phyloP scores from a whole-genome alignment of 2,888 invertebrate species.

The Iphiclides podalirius region DNA sequence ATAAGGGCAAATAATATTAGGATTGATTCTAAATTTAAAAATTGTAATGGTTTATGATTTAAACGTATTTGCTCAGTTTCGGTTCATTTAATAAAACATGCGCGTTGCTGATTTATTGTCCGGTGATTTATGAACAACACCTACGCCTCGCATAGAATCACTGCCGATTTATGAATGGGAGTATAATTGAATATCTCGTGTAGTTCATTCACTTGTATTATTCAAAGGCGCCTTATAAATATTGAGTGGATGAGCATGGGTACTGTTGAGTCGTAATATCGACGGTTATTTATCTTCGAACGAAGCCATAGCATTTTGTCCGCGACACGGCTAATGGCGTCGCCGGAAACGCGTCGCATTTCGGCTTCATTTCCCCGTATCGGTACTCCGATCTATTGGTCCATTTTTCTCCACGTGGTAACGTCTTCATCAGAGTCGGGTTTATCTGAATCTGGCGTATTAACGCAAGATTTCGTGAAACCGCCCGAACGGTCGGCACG shows the following conservation, averaged over 20 bases:
- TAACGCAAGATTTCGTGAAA: conserved; percentile 72
- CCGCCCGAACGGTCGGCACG: conserved; percentile 70
- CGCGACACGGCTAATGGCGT: conserved; percentile 11
- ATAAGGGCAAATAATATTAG: not conserved
- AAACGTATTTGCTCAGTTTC: conserved; percentile 7
- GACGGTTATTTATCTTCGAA: conserved; percentile 9
- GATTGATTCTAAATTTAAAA: conserved; percentile 1
- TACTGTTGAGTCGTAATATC: conserved; percentile 12
- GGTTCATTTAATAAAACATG: not conserved
- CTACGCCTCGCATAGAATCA: conserved; percentile 54
- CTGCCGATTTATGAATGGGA: conserved; percentile 60
- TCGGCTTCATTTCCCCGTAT: conserved; percentile 31
- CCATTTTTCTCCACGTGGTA: conserved; percentile 9
- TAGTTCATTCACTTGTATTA: conserved; percentile 53
- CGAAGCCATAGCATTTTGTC: conserved; percentile 2
- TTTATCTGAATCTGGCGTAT: conserved; percentile 72
- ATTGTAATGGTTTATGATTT: conserved; percentile 12
- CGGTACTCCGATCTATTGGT: conserved; percentile 28
- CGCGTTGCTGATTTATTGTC: conserved; percentile 42
- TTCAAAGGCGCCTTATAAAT: conserved; percentile 34
- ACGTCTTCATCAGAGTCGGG: conserved; percentile 24
- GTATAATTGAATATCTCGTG: conserved; percentile 54
- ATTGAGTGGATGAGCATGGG: conserved; percentile 30
- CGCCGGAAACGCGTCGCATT: conserved; percentile 9
- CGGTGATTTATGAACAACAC: conserved; percentile 53